phyloP scores from a whole-genome alignment of 1,140 invertebrate genomes.

The Papilio polyxenes region DNA sequence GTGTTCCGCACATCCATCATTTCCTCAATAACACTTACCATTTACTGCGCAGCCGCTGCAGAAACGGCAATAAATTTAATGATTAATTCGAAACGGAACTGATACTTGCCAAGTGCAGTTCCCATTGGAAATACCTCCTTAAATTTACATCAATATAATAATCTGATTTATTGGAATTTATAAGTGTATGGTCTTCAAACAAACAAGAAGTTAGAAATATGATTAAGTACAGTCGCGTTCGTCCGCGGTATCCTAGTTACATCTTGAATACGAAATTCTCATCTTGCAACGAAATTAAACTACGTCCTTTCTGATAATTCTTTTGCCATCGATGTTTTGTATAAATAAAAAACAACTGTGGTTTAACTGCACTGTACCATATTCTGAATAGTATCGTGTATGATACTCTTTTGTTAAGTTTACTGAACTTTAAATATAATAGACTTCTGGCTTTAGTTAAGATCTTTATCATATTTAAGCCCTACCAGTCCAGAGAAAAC shows the following conservation, averaged over 20 bases:
- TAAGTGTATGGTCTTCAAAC: not conserved
- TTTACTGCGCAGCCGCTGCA: not conserved
- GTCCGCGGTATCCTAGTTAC: not conserved
- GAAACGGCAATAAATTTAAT: slow-evolving; percentile 2
- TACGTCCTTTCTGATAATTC: too few species aligned
- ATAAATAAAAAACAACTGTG: too few species aligned
- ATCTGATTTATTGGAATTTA: not conserved
- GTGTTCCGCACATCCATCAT: not conserved
- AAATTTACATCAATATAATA: not conserved
- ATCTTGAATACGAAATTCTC: too few species aligned
- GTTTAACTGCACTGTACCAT: too few species aligned
- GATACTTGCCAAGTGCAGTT: not conserved
- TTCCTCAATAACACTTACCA: slow-evolving; percentile 8
- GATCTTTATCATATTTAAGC: too few species aligned
- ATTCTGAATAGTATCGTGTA: too few species aligned
- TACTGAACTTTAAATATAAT: too few species aligned
- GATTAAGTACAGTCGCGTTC: not conserved
- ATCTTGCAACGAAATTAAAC: too few species aligned
- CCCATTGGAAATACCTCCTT: not conserved
- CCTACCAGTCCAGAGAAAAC: not conserved
- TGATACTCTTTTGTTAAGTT: too few species aligned
- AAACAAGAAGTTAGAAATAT: not conserved
- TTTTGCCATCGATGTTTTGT: too few species aligned
- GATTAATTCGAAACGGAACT: slow-evolving; percentile 14
- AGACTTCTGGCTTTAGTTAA: too few species aligned